phyloP scores from a whole-genome alignment of 1,140 invertebrate genomes.

The Bombus haemorrhoidalis region DNA sequence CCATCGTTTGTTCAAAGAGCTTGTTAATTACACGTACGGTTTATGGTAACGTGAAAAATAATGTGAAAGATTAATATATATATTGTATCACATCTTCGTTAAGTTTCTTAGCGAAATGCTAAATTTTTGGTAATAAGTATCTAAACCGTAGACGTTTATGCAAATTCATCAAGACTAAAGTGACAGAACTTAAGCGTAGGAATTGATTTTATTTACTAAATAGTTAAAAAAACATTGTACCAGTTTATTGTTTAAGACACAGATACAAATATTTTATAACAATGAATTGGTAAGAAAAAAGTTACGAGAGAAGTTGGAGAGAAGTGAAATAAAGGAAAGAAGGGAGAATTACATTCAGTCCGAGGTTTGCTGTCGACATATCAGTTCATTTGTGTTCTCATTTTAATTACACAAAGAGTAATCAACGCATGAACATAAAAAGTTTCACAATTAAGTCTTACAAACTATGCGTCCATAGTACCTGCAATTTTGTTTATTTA shows the following conservation, averaged over 20 bases:
- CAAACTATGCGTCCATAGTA: background rate
- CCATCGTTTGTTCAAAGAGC: background rate
- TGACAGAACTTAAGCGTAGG: too few relatives aligned
- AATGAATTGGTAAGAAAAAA: background rate
- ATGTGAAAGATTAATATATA: too few relatives aligned
- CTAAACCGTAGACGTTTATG: too few relatives aligned
- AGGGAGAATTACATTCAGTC: background rate
- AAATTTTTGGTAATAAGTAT: too few relatives aligned
- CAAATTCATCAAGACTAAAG: too few relatives aligned
- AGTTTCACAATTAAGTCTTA: background rate
- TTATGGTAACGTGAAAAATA: too few relatives aligned
- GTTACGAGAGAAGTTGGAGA: too few relatives aligned
- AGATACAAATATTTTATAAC: background rate
- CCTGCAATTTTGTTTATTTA: background rate
- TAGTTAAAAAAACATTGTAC: background rate
- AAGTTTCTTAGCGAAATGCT: too few relatives aligned
- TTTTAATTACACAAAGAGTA: background rate
- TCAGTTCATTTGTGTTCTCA: background rate
- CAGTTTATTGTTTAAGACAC: background rate
- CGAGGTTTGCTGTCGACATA: background rate
- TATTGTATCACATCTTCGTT: too few relatives aligned
- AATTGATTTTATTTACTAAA: too few relatives aligned
- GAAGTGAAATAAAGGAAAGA: too few relatives aligned
- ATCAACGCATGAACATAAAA: background rate
- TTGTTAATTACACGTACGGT: too few relatives aligned